Base-by-base conservation (phyloP, 1,140 invertebrate genomes). In the Drosophila guanche region DNA sequence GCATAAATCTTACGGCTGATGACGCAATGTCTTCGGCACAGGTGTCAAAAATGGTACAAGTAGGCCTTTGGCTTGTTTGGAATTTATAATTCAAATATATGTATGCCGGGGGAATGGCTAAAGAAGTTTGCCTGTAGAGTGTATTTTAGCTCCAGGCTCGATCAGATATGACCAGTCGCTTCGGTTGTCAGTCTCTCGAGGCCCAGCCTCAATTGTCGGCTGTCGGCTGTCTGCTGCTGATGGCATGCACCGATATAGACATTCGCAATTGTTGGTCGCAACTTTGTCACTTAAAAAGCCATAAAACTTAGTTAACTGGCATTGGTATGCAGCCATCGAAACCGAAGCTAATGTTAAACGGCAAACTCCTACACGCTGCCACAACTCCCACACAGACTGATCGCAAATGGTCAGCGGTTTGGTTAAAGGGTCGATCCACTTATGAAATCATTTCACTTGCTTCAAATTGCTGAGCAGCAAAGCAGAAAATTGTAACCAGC, bases 211-310 rank as follows among this genome's bases (percentile, higher is more conserved):
- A 73, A 73, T 73, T 73, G 58, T 52, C 14, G 22, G 7, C 14
- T 41, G 58, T 62, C 50, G 10, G 41, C 14, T 51, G 5, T n/a
- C 29, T 4, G n/a, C 29, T 29, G 25, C 40, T 33, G 76, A 59
- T 72, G 72, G 23, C 72, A 43, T 47, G 48, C 22, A 20, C 37
- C 55, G 67, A 77, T 77, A 59, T 40, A 72, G 43, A 79, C 62
- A 53, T 56, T 53, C 27, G 62, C 69, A 67, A 57, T 60, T 61
- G 43, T 68, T 71, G 29, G 51, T 16, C 52, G 46, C 71, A 79
- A 75, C 63, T 65, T 75, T 76, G 66, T 70, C 80, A 85, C 81
- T 86, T 86, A 86, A 85, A 85, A 81, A 67, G 50, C 29, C 60
- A 86, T 81, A 77, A 85, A 86, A 81, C 53, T 69, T 58, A 85